Percentiles rank a stretch among this genome's conserved stretches.
Evolutionary conservation across 2,113 vertebrate genomes (phyloP).

Genomic region (Triplophysa rosa): DNA sequence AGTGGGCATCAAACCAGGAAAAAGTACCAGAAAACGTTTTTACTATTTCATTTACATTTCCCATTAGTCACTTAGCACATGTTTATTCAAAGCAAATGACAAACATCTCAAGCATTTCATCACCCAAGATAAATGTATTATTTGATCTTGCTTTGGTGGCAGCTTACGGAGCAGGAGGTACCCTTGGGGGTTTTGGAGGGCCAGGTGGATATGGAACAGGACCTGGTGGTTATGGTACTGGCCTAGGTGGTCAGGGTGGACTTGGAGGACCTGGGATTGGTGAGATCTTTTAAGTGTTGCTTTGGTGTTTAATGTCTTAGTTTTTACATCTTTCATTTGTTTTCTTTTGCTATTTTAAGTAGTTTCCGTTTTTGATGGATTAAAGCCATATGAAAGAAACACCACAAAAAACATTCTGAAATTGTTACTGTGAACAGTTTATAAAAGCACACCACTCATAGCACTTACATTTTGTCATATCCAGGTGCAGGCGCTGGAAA

Average conservation of each 20-base stretch:
- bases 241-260: constrained; percentile 49
- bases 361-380: too few species aligned
- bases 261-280: constrained; percentile 55
- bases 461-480: constrained; percentile 17
- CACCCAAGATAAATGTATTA: too few species aligned
- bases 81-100: too few species aligned
- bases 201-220: constrained; percentile 57
- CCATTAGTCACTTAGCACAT: too few species aligned
- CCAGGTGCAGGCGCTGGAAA: constrained; percentile 63
- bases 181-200: constrained; percentile 49
- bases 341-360: too few species aligned
- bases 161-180: constrained; percentile 40
- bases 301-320: background rate
- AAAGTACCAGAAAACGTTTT: constrained; percentile 58
- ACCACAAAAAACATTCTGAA: too few species aligned
- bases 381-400: too few species aligned
- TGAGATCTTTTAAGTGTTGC: background rate
- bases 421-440: too few species aligned
- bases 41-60: background rate
- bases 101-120: too few species aligned
- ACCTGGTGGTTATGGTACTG: constrained; percentile 60
- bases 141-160: constrained; percentile 28
- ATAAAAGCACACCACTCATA: too few species aligned
- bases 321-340: too few species aligned
- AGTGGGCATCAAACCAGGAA: constrained; percentile 68